Percentiles rank a stretch among this genome's conserved stretches.
phyloP scores from a whole-genome alignment of 2,888 invertebrate genomes.

The Digitonthophagus gazella region DNA sequence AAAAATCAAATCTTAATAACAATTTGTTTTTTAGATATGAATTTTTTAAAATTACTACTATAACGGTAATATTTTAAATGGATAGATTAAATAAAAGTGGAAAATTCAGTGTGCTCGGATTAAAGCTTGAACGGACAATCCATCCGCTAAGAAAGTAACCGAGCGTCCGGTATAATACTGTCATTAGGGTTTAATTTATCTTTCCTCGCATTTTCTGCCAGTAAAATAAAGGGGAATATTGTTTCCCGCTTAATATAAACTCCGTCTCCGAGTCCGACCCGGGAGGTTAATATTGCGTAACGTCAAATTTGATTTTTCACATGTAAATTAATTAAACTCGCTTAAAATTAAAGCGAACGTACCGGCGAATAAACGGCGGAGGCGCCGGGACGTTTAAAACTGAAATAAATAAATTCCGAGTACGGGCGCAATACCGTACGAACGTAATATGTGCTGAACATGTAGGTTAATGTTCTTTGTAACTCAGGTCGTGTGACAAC shows the following conservation, averaged over 20 bases:
- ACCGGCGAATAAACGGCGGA: too few relatives aligned
- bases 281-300: not conserved
- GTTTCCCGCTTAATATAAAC: not conserved
- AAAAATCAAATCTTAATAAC: too few relatives aligned
- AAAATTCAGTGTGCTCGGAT: not conserved
- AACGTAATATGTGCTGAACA: constrained; percentile 7
- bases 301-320: too few relatives aligned
- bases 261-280: too few relatives aligned
- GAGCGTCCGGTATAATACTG: not conserved
- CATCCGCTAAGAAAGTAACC: not conserved
- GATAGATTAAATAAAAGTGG: not conserved
- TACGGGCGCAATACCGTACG: not conserved
- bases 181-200: not conserved
- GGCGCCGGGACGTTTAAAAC: too few relatives aligned
- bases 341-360: too few relatives aligned
- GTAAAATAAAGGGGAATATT: not conserved
- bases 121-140: not conserved
- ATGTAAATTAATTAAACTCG: too few relatives aligned
- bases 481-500: constrained; percentile 14
- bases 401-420: not conserved
- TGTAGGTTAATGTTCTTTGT: constrained; percentile 10
- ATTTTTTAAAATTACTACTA: too few relatives aligned
- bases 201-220: not conserved
- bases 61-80: not conserved
- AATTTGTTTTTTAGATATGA: too few relatives aligned